These are phyloP conservation scores for Drosophila niveifrons DNA, from an alignment of 2,888 invertebrate genomes.

Conservation along the genomic window DNA sequence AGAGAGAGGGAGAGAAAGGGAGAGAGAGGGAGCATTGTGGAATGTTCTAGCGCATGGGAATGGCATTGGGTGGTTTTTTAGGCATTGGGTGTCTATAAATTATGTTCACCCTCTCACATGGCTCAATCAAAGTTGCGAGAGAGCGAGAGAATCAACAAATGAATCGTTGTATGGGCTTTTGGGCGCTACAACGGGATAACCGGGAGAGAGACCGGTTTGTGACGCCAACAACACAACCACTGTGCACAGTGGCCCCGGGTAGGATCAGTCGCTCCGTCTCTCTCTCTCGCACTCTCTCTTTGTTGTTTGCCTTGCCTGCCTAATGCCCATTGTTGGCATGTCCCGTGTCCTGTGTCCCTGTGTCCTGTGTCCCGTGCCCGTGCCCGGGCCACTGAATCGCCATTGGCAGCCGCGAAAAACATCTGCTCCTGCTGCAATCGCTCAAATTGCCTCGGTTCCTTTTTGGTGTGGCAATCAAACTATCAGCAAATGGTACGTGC, in stretches of 20 bases:
- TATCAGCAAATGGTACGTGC: constrained; percentile 63
- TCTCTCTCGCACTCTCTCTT: not conserved
- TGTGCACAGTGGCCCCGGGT: constrained; percentile 28
- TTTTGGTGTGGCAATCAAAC: constrained; percentile 51
- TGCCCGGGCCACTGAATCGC: constrained; percentile 25
- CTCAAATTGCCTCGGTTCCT: constrained; percentile 51
- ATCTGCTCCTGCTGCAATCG: constrained; percentile 83
- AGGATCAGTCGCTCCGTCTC: not conserved
- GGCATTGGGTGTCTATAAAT: constrained; percentile 33
- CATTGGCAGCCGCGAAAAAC: constrained; percentile 75
- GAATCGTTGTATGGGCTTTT: constrained; percentile 54
- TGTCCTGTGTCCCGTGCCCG: constrained; percentile 29
- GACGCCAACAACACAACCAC: constrained; percentile 56
- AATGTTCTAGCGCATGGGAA: constrained; percentile 14
- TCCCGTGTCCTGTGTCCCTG: constrained; percentile 63
- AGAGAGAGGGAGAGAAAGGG: too few relatives aligned
- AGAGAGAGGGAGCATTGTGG: not conserved
- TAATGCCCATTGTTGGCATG: constrained; percentile 70
- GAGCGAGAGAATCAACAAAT: constrained; percentile 50
- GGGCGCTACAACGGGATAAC: constrained; percentile 41
- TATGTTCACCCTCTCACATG: constrained; percentile 42
- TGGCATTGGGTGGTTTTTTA: constrained; percentile 22
- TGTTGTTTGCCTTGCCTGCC: constrained; percentile 28
- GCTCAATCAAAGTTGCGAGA: constrained; percentile 2
- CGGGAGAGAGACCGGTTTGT: constrained; percentile 53